Base-by-base conservation (phyloP, 2,888 invertebrate genomes). In the Argyresthia albistria region DNA sequence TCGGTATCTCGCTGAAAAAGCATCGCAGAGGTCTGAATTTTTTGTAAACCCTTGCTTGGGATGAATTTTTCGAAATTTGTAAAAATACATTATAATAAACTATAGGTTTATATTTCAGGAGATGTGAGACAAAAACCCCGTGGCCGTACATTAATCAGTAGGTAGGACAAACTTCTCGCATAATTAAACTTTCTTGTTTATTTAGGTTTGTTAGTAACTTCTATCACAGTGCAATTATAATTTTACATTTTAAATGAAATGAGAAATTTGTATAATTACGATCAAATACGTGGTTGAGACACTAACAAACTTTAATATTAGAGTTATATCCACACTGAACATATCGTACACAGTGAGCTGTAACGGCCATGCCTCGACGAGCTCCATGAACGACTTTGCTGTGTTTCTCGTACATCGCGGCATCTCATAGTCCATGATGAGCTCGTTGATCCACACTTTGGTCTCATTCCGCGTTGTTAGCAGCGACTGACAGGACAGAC, bases 241-340 rank as follows among this genome's bases (percentile, higher is more conserved):
- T 25, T 25, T 25, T 25, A 25, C 6, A 25, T 25, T 8, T 39
- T 39, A 11, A 39, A n/a, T 8, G 8, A 39, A 39, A n/a, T 39
- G 39, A 39, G 39, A 71, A 43, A 78, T 61, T 63, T 83, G 83
- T 57, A 82, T 70, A 36, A 80, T 71, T 16, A 82, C 69, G 61
- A 83, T 79, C 50, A 81, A 67, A 58, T 80, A 82, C 0, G 81
- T 79, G 0, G 80, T 77, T 12, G 77, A 72, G 4, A 80, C 71
- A 57, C 77, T 80, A 43, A 80, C 69, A 54, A 80, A 82, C 51
- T 80, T 80, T 9, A 81, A 61, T 62, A 80, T 71, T 4, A 83
- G 58, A 1, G 75, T 75, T 16, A 80, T 69, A 56, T 83, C 76
- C 1, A 83, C 67, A 6, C 72, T 66, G 56, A 80, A 76, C 74